Evolutionary conservation across 1,140 invertebrate species (phyloP), one percentile per base, ranked within the genome.

Genomic region (Conus betulinus): DNA sequence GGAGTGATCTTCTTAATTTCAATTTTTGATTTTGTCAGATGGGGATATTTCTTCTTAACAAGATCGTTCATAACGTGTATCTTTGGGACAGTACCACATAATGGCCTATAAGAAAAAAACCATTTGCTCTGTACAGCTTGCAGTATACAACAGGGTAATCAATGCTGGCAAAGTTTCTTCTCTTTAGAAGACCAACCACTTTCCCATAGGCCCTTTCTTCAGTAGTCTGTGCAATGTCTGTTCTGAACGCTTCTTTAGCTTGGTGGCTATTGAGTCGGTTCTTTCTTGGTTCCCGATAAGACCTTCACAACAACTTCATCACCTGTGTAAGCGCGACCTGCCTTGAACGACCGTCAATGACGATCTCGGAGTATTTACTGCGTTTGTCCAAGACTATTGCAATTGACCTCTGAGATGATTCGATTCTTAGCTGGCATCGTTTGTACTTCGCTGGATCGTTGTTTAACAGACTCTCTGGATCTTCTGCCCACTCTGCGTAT

Each of bases 261-360:
- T n/a, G 74, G 20, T 17, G 52, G 15, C 27, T 13, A 8, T 7
- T 81, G 13, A 82, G 55, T 53, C 13, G 7, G 27, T 78, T 52
- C n/a, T 57, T 57, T 51, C 87, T 25, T 55, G 88, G 84, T 17
- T 89, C 76, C 10, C 89, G n/a, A 89, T 13, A 93, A 81, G 15
- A 94, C 71, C 87, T 93, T 90, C 3, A 94, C 94, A 25, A 93
- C 85, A n/a, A 94, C 94, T 60, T 91, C 91, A 90, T 94, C 94
- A 60, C 90, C 92, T 39, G 90, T 90, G 88, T 93, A 94, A 8
- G 91, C 88, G 83, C 88, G 91, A 13, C 94, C 94, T 88, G 91
- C 92, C 88, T 92, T 67, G 91, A 91, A 87, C 94, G 85, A 1
- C 93, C 92, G 5, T 85, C 88, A 20, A 94, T 94, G 67, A 91